phyloP scores from a whole-genome alignment of 2,113 vertebrate genomes.

The Sporophila hypoxantha region DNA sequence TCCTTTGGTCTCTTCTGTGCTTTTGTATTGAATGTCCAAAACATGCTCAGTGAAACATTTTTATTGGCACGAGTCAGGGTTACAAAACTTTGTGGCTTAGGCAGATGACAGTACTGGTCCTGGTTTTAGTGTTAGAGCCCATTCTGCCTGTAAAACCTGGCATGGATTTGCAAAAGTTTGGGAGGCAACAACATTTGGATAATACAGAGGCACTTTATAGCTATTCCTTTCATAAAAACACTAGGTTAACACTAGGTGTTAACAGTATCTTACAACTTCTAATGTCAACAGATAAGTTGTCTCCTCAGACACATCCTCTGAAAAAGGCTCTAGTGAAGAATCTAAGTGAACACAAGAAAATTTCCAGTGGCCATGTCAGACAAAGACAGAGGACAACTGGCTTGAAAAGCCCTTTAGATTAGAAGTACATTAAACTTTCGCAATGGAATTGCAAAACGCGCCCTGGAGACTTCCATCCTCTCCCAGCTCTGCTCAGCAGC shows the following conservation, averaged over 20 bases:
- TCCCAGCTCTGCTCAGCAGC: background rate
- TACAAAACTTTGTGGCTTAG: conserved; percentile 39
- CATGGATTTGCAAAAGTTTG: conserved; percentile 9
- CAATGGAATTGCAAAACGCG: background rate
- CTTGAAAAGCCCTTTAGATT: background rate
- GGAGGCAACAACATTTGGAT: background rate
- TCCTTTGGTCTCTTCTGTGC: background rate
- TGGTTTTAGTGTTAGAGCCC: background rate
- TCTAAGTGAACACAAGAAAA: background rate
- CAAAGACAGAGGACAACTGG: background rate
- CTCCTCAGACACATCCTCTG: background rate
- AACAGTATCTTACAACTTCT: background rate
- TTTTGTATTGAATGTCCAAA: conserved; percentile 17
- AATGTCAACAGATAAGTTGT: background rate
- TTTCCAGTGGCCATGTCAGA: background rate
- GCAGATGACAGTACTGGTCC: conserved; percentile 18
- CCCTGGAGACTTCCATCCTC: background rate
- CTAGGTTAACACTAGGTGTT: background rate
- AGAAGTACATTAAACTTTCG: background rate
- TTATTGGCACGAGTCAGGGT: conserved; percentile 20
- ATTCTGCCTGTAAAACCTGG: conserved; percentile 30
- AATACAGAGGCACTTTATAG: background rate
- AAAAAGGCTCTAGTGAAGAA: background rate
- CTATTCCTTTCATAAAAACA: background rate
- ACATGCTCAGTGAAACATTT: conserved; percentile 8